These are phyloP conservation scores for Spheniscus mendiculus DNA, from an alignment of 2,113 vertebrate species.

Conservation along the genomic window DNA sequence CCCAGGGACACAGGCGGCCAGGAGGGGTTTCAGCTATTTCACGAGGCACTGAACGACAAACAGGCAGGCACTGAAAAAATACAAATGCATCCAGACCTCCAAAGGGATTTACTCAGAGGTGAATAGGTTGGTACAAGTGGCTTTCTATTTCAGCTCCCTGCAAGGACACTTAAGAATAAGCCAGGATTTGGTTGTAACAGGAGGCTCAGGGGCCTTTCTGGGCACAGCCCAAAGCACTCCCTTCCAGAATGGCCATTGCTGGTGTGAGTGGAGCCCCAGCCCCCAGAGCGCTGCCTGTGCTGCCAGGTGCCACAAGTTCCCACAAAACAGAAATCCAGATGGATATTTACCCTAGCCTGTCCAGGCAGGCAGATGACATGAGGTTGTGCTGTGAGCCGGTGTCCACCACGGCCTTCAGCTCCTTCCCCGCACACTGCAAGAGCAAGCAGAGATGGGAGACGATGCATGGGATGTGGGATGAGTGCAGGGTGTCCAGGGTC, in stretches of 20 bases:
- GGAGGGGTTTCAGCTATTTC: neutral
- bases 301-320: neutral
- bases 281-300: neutral
- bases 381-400: conserved; percentile 85
- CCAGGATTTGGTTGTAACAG: neutral
- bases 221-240: neutral
- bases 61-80: neutral
- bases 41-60: neutral
- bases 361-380: conserved; percentile 82
- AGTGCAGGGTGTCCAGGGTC: neutral
- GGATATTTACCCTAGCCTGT: conserved; percentile 81
- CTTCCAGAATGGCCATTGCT: neutral
- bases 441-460: conserved; percentile 18
- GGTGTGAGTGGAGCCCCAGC: neutral
- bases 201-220: neutral
- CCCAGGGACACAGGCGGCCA: neutral
- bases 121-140: neutral
- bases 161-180: neutral
- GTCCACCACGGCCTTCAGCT: conserved; percentile 82
- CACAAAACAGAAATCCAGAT: neutral
- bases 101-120: neutral
- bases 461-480: rapidly evolving
- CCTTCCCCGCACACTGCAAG: conserved; percentile 83
- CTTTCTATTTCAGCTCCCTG: neutral
- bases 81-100: neutral